These are phyloP conservation scores for Chondrosia reniformis DNA, from an alignment of 37 sponge, comb jelly and placozoan species.

Conservation along the genomic window DNA sequence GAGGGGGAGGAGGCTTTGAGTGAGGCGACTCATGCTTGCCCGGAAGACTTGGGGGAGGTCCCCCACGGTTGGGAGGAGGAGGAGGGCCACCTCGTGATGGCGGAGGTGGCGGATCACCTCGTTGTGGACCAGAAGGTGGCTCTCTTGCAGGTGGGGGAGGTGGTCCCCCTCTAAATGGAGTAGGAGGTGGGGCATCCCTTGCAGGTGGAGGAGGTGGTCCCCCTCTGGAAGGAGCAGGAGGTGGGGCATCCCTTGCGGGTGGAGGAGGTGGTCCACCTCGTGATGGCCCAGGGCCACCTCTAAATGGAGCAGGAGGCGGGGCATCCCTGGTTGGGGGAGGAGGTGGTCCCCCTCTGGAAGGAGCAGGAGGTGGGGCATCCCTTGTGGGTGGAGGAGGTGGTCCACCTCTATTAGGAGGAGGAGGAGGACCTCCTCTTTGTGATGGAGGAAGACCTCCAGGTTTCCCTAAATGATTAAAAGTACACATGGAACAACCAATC, in stretches of 20 bases:
- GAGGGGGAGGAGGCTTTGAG: conserved; percentile 1
- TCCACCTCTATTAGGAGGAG: not conserved
- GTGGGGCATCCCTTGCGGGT: conserved; percentile 15
- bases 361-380: conserved; percentile 8
- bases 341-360: not conserved
- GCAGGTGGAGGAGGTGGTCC: conserved; percentile 22
- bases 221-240: conserved; percentile 20
- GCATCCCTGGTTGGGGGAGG: conserved; percentile 3
- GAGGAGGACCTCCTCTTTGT: not conserved
- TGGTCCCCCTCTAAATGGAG: not conserved
- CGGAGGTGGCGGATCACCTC: conserved; percentile 9
- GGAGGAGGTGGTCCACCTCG: conserved; percentile 41
- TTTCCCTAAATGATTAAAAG: too few relatives aligned
- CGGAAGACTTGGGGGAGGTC: conserved; percentile 25
- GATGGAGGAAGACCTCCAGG: too few relatives aligned
- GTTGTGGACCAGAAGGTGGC: not conserved
- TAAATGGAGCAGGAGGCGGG: not conserved
- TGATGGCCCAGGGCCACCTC: not conserved
- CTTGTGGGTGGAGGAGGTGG: not conserved
- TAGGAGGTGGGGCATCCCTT: too few relatives aligned
- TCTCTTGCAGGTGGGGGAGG: conserved; percentile 8
- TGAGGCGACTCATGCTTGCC: not conserved
- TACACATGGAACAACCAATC: not conserved
- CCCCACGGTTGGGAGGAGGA: conserved; percentile 1
- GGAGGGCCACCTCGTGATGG: conserved; percentile 5